These are phyloP conservation scores for Sebastes cheni DNA, from an alignment of 2,797 vertebrate genomes.

Conservation along the genomic window DNA sequence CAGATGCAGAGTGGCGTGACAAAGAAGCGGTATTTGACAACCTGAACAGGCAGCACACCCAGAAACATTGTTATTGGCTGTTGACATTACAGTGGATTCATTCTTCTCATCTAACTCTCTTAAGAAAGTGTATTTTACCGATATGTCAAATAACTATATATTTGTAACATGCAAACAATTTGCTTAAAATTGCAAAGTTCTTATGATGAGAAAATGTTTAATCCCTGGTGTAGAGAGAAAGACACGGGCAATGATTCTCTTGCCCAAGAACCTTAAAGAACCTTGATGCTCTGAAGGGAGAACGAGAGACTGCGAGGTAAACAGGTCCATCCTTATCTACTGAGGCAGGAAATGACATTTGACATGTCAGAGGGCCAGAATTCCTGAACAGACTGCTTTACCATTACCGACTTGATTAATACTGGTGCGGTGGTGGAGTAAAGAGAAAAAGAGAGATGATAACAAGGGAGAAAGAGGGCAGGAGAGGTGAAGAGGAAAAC, in stretches of 20 bases:
- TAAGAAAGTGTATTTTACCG: neutral
- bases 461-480: slow-evolving; percentile 45
- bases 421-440: slow-evolving; percentile 30
- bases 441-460: slow-evolving; percentile 47
- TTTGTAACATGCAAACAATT: neutral
- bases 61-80: too few relatives aligned
- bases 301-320: slow-evolving; percentile 19
- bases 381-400: slow-evolving; percentile 68
- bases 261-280: neutral
- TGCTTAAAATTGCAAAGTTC: neutral
- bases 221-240: neutral
- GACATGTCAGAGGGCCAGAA: slow-evolving; percentile 66
- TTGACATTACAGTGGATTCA: neutral
- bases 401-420: slow-evolving; percentile 70
- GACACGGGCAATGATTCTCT: neutral
- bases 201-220: neutral
- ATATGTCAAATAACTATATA: neutral
- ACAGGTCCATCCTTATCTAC: slow-evolving; percentile 57
- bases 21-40: too few relatives aligned
- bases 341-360: slow-evolving; percentile 54
- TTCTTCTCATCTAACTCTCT: neutral
- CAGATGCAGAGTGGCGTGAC: too few relatives aligned
- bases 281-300: neutral
- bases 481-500: slow-evolving; percentile 62
- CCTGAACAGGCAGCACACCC: too few relatives aligned